A percentile compares a stretch with the other conserved stretches of the same genome.
These are phyloP conservation scores for Serinus canaria DNA, from an alignment of 2,113 vertebrate species.

Conservation along the genomic window DNA sequence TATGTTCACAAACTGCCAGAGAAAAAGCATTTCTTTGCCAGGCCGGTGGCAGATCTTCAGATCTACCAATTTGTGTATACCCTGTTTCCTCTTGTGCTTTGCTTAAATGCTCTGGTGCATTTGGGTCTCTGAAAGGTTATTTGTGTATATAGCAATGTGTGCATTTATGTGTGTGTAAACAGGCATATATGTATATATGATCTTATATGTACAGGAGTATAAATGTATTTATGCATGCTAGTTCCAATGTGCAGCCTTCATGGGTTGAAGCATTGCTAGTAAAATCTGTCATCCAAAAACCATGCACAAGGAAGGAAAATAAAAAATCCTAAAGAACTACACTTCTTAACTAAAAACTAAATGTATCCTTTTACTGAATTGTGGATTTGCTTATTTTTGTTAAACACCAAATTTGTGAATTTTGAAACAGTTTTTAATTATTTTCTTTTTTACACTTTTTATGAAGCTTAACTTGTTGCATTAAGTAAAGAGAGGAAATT, in stretches of 20 bases:
- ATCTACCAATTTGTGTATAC: neutral
- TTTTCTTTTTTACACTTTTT: neutral
- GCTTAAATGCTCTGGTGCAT: neutral
- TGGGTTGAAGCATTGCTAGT: neutral
- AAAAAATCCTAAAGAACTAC: neutral
- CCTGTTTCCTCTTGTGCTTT: neutral
- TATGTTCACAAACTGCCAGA: neutral
- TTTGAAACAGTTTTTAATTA: neutral
- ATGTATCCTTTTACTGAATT: neutral
- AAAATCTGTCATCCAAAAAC: neutral
- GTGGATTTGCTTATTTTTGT: neutral
- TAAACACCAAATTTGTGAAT: neutral
- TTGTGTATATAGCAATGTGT: neutral
- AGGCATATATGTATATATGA: neutral
- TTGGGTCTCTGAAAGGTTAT: neutral
- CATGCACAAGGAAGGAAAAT: neutral
- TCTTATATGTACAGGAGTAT: neutral
- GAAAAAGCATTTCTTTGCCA: neutral
- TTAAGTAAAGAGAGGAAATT: neutral
- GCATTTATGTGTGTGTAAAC: neutral
- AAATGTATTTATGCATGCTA: neutral
- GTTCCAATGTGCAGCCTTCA: neutral
- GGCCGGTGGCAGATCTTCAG: neutral
- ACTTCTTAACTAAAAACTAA: neutral
- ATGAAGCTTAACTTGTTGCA: neutral